Conservation (phyloP, 2,797 vertebrate genomes). For the Eulemur coronatus region DNA sequence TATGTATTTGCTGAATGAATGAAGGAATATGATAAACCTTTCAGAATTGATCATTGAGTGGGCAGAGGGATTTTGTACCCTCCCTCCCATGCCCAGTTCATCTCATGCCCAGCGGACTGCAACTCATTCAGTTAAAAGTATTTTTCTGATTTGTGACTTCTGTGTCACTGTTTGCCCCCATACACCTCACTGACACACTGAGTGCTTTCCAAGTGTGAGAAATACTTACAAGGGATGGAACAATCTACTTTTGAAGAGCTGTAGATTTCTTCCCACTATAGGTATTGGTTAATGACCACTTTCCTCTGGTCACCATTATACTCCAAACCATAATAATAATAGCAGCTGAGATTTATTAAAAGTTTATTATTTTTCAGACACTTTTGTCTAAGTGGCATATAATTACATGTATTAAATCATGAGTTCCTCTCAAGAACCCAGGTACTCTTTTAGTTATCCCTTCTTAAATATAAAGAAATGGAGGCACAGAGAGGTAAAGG, state of each 20-base stretch:
- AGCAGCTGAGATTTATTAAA: background rate
- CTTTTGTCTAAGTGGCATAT: background rate
- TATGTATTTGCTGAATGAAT: background rate
- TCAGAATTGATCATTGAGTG: background rate
- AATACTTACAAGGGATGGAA: background rate
- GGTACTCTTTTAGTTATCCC: background rate
- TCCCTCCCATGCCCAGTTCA: background rate
- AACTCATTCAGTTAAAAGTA: background rate
- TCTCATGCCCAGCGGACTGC: background rate
- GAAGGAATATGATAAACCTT: background rate
- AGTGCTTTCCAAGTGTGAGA: background rate
- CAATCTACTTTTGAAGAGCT: background rate
- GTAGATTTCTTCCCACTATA: background rate
- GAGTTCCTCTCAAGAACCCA: background rate
- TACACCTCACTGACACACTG: too few species aligned
- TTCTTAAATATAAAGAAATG: background rate
- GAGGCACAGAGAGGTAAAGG: background rate
- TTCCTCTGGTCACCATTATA: background rate
- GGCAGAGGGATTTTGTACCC: background rate
- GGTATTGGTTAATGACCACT: background rate
- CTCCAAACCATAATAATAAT: background rate
- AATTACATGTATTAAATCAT: background rate
- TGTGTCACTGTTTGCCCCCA: background rate
- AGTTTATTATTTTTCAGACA: background rate
- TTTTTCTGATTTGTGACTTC: background rate